Evolutionary conservation across 2,797 vertebrate genomes (phyloP), one percentile per base, ranked within the genome.

Genomic region (Perodicticus potto): DNA sequence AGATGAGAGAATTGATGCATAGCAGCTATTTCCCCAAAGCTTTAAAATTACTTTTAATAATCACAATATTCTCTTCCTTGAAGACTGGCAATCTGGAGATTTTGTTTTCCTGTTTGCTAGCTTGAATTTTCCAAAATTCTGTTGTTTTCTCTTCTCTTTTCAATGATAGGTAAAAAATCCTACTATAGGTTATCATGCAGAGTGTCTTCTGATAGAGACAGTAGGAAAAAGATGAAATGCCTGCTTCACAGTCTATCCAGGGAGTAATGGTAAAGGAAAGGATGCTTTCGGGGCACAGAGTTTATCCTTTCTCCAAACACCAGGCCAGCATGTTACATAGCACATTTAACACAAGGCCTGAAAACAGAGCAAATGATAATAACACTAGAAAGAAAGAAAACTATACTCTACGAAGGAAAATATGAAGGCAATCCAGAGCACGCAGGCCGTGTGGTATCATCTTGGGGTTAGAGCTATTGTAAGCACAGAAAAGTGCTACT

Each of bases 31-130:
- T 97, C 84, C 89, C 69, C 83, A 76, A 93, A 78, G 19, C 85
- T 90, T 86, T 34, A 14, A 76, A 96, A 77, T 96, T 67, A 82
- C 86, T 96, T 96, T 91, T 92, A 89, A 82, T 96, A 92, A 96
- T 91, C 63, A 73, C 13, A 89, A 34, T 11, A 23, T 23, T 84
- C n/a, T 88, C 22, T 80, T 91, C 43, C 72, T 76, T 29, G 59
- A 63, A 63, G n/a, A 29, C 19, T 95, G 49, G 7, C 29, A 93
- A 29, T 67, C 27, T 86, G 45, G 7, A 76, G 19, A 32, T 89
- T 73, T 69, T 40, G 70, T 53, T 85, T 59, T 40, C 34, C 67
- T 89, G n/a, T 91, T 91, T 25, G 53, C 40, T 84, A 55, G 13
- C 34, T 96, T 85, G 12, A 78, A 27, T 89, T 81, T 91, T 86